Evolutionary conservation across 2,888 invertebrate species (phyloP), one percentile per base, ranked within the genome.

Genomic region (Corythucha ciliata): DNA sequence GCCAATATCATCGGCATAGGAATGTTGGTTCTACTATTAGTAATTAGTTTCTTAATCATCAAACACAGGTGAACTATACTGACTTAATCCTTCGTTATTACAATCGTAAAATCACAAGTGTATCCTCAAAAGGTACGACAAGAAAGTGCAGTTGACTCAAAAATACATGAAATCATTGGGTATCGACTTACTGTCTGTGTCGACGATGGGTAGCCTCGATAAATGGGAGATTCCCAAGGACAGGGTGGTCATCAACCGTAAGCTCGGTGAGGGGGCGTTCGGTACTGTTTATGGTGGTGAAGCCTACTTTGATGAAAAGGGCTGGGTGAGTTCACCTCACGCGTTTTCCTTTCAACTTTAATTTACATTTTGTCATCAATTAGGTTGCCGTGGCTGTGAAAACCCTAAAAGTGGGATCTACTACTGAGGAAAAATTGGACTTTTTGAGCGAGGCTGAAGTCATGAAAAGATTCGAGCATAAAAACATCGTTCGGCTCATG

Each of bases 211-310:
- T 25, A 49, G 41, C 25, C 39, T 56, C 29, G 89, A 90, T 66
- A 83, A 85, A 63, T 92, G 90, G 88, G 92, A 93, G 68, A 76
- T 92, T 41, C 78, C 85, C 0, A 75, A 89, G 48, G 84, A 88
- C 61, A 76, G 80, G 48, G 83, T 93, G 24, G 88, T 90, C 18
- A 81, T 90, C 58, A 90, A 88, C 70, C 74, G 89, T 18, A 83
- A 82, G 65, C 70, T 91, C 20, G 92, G 85, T 7, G 86, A 89
- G 67, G 93, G 92, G 14, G 91, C 91, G 0, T 93, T 92, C 67
- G 93, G 93, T 6, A 88, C 83, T 0, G 92, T 92, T 1, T 92
- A 88, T 67, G 88, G 88, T 27, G 93, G 93, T 0, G 91, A 92
- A 69, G 84, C 88, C 2, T 75, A 80, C 59, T 75, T 85, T 48